These are phyloP conservation scores for Syngnathus acus DNA, from an alignment of 2,797 vertebrate species.

Conservation along the genomic window DNA sequence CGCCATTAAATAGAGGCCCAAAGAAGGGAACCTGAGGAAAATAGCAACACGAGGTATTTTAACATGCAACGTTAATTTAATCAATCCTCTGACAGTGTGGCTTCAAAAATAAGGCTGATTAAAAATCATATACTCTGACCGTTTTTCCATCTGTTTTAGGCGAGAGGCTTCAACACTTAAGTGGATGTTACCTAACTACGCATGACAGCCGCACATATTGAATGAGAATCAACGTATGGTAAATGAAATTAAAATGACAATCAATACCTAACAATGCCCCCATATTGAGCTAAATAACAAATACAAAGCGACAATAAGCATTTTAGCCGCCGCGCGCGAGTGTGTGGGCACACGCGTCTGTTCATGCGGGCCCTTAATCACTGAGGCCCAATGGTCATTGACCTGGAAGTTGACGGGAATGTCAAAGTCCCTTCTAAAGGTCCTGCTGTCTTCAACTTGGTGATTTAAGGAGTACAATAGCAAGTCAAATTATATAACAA, in stretches of 20 bases:
- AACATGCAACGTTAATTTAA: slow-evolving; percentile 9
- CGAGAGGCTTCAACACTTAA: slow-evolving; percentile 52
- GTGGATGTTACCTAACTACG: slow-evolving; percentile 58
- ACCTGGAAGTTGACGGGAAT: slow-evolving; percentile 69
- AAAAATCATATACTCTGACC: slow-evolving; percentile 35
- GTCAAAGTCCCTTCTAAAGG: slow-evolving; percentile 59
- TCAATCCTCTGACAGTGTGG: not conserved
- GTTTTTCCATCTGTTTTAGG: slow-evolving; percentile 61
- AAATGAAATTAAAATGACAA: slow-evolving; percentile 73
- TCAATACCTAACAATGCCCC: slow-evolving; percentile 70
- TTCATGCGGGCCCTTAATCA: slow-evolving; percentile 66
- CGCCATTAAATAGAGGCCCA: slow-evolving; percentile 89
- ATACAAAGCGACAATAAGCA: slow-evolving; percentile 72
- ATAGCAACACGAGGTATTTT: not conserved
- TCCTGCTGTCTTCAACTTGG: slow-evolving; percentile 56
- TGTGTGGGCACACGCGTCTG: slow-evolving; percentile 56
- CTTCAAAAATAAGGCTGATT: slow-evolving; percentile 15
- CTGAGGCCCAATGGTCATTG: slow-evolving; percentile 61
- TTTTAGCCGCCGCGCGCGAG: slow-evolving; percentile 42
- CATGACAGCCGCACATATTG: slow-evolving; percentile 65
- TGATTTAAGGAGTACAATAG: slow-evolving; percentile 29
- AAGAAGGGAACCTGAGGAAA: slow-evolving; percentile 88
- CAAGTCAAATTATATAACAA: slow-evolving; percentile 31
- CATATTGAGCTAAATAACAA: slow-evolving; percentile 73
- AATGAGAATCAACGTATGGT: slow-evolving; percentile 62